Evolutionary conservation across 2,113 vertebrate genomes (phyloP), one percentile per base, ranked within the genome.

Genomic region (Protobothrops flavoviridis): DNA sequence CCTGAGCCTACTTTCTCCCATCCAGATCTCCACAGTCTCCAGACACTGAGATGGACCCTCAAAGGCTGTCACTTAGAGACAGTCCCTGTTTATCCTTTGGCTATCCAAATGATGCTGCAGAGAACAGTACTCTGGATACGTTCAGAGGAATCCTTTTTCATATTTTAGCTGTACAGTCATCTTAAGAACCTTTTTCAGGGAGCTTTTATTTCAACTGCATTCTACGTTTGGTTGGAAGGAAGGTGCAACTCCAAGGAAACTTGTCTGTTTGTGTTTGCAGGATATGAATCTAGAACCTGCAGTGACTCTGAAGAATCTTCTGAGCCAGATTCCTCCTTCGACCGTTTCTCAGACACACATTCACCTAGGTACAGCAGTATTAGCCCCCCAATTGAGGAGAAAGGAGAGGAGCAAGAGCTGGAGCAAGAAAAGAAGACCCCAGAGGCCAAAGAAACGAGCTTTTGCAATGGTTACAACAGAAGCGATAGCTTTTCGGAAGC

Each of bases 281-380:
- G 99, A 92, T 99, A 99, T 0, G 98, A 99, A 93, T 99, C 99
- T 45, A 98, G 99, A 90, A 98, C 97, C 87, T 98, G 99, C 95
- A 99, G 99, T 48, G 99, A 99, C 96, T 99, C 99, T 0, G 99
- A 99, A 56, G 98, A 99, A 50, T 99, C 98, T 10, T 98, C 98
- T 3, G 98, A 98, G 17, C 95, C 97, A 55, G 98, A 99, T 92
- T 98, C 98, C 26, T 94, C 97, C 2, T 97, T 97, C 91, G 99
- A 99, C n/a, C 93, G 96, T 0, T 95, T 98, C 59, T 93, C 95
- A 24, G 97, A 96, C 86, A 89, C 95, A 3, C 93, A 92, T 43
- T 96, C 90, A 2, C 7, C 97, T 91, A 97, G 96, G 89, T 91
- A 97, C 39, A 92, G 95, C 89, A 95, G 95, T 23, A 56, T 95